Percentiles rank a stretch among this genome's conserved stretches.
These are phyloP conservation scores for Hyperoodon ampullatus DNA, from an alignment of 2,113 vertebrate species.

Conservation along the genomic window DNA sequence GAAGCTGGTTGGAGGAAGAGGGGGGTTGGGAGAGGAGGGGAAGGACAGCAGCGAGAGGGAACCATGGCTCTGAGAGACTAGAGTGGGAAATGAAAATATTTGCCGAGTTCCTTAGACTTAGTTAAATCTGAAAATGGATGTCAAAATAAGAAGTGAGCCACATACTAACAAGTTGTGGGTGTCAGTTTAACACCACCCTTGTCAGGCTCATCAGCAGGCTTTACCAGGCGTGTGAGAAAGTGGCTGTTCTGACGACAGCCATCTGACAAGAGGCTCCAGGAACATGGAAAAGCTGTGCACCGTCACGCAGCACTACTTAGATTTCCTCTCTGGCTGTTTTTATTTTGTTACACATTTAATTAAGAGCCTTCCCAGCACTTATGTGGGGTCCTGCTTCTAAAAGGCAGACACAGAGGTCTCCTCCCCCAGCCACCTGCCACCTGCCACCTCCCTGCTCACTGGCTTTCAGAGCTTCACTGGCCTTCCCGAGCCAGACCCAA, in stretches of 20 bases:
- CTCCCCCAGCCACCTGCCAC: conserved; percentile 38
- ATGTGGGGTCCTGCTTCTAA: conserved; percentile 42
- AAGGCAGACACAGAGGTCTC: conserved; percentile 46
- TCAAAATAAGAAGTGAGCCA: conserved; percentile 81
- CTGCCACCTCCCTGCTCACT: conserved; percentile 24
- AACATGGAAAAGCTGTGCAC: conserved; percentile 72
- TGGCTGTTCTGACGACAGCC: conserved; percentile 50
- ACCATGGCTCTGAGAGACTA: neutral
- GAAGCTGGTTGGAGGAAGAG: neutral
- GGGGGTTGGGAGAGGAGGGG: neutral
- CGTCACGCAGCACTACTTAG: conserved; percentile 70
- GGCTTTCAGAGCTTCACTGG: neutral
- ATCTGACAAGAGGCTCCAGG: conserved; percentile 51
- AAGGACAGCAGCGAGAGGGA: neutral
- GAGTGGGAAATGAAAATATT: conserved; percentile 61
- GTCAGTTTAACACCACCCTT: conserved; percentile 78
- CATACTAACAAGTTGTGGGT: conserved; percentile 81
- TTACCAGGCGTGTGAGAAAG: conserved; percentile 71
- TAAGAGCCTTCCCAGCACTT: conserved; percentile 79
- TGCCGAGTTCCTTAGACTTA: conserved; percentile 63
- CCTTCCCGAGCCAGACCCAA: conserved; percentile 3
- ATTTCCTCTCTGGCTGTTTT: conserved; percentile 75
- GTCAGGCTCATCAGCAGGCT: conserved; percentile 76
- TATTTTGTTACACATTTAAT: conserved; percentile 82
- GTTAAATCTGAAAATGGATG: conserved; percentile 77